phyloP scores from a whole-genome alignment of 2,113 vertebrate genomes.

The Struthio camelus region DNA sequence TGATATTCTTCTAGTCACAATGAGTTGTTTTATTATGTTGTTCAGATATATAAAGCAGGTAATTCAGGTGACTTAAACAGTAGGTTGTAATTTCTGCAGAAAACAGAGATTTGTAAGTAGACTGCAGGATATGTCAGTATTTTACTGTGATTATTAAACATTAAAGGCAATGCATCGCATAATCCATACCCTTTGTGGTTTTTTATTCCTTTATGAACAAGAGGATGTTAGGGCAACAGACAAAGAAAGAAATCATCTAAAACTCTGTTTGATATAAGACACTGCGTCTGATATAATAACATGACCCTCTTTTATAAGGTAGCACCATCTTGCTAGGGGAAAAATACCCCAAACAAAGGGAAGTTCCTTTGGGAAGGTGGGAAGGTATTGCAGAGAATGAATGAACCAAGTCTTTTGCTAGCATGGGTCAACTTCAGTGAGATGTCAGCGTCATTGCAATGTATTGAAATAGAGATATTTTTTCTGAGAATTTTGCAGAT shows the following conservation, averaged over 20 bases:
- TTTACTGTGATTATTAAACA: constrained; percentile 73
- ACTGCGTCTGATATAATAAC: neutral
- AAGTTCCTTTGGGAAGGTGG: neutral
- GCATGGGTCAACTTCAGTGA: neutral
- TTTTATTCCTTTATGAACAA: constrained; percentile 40
- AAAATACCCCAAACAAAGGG: neutral
- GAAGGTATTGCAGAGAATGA: neutral
- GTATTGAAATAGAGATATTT: neutral
- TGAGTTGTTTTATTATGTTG: constrained; percentile 45
- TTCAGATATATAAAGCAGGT: constrained; percentile 55
- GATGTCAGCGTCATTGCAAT: neutral
- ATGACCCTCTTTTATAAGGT: neutral
- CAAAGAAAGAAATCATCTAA: constrained; percentile 38
- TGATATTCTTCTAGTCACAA: constrained; percentile 35
- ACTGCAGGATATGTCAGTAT: constrained; percentile 56
- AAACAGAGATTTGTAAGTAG: constrained; percentile 70
- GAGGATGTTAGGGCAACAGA: neutral
- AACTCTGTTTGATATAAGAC: too few species aligned
- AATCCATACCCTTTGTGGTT: constrained; percentile 39
- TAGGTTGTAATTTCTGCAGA: constrained; percentile 70
- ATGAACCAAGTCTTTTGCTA: neutral
- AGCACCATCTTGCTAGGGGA: neutral
- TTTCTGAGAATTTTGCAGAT: neutral
- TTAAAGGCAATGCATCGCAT: constrained; percentile 51
- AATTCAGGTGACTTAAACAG: constrained; percentile 69